Percentiles rank a stretch among this genome's conserved stretches.
These are phyloP conservation scores for Antidorcas marsupialis DNA, from an alignment of 2,113 vertebrate species.

Conservation along the genomic window DNA sequence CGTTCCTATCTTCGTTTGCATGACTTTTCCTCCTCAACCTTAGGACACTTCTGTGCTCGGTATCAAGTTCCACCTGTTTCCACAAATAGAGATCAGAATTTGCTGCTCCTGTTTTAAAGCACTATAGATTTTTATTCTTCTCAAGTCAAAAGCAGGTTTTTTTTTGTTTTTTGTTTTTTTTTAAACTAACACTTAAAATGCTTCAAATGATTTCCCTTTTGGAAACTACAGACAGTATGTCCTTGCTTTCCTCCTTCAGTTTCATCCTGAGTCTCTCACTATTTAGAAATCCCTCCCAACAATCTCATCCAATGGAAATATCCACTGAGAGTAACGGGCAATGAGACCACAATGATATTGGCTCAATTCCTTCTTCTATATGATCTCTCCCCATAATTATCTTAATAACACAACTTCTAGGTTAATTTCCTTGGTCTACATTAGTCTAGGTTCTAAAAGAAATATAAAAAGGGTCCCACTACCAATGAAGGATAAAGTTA, in stretches of 20 bases:
- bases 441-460: neutral
- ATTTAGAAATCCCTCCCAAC: neutral
- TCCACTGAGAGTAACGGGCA: neutral
- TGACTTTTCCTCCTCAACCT: neutral
- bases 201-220: neutral
- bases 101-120: neutral
- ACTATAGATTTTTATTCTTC: neutral
- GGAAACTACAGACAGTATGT: neutral
- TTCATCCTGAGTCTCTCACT: neutral
- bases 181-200: neutral
- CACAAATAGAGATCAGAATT: neutral
- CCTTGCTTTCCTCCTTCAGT: neutral
- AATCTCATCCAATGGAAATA: neutral
- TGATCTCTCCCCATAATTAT: neutral
- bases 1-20: neutral
- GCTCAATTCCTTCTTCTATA: neutral
- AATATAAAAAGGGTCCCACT: neutral
- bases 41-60: neutral
- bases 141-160: neutral
- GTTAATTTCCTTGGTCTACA: neutral
- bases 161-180: too few relatives aligned
- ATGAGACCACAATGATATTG: neutral
- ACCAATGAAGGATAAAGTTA: neutral
- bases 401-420: neutral
- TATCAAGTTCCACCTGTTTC: neutral